These are phyloP conservation scores for Amphibalanus amphitrite DNA, from an alignment of 1,140 invertebrate genomes.

Conservation along the genomic window DNA sequence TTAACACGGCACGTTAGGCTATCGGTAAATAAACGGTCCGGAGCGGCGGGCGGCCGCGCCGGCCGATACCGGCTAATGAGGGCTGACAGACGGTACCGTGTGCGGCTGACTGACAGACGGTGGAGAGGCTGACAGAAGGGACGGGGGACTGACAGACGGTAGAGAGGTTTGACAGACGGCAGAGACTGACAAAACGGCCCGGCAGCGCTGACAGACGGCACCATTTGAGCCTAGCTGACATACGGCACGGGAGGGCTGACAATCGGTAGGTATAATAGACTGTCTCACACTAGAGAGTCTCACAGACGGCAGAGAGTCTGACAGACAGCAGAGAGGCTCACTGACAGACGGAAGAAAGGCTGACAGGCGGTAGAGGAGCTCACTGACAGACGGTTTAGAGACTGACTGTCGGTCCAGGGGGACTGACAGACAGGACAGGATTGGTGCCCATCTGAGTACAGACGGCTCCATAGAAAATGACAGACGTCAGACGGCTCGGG, in stretches of 20 bases:
- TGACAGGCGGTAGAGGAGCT: too few species aligned
- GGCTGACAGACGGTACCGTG: background rate
- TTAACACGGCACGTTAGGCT: background rate
- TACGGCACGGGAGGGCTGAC: background rate
- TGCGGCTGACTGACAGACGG: background rate
- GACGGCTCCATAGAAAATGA: too few species aligned
- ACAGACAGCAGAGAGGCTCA: background rate
- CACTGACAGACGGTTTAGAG: background rate
- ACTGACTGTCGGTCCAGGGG: too few species aligned
- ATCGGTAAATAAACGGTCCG: background rate
- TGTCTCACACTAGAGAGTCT: background rate
- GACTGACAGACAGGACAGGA: too few species aligned
- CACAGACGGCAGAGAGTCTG: background rate
- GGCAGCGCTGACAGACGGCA: background rate
- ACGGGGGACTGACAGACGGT: background rate
- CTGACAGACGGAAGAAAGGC: background rate
- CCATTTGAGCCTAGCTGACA: too few species aligned
- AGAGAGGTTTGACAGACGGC: background rate
- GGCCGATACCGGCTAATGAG: background rate
- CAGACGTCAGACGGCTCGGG: too few species aligned
- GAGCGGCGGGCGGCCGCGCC: too few species aligned
- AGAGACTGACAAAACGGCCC: background rate
- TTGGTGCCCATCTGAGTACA: too few species aligned
- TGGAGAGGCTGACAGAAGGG: background rate
- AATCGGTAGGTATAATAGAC: background rate